These are phyloP conservation scores for Clarias magur DNA, from an alignment of 2,113 vertebrate species.

Conservation along the genomic window DNA sequence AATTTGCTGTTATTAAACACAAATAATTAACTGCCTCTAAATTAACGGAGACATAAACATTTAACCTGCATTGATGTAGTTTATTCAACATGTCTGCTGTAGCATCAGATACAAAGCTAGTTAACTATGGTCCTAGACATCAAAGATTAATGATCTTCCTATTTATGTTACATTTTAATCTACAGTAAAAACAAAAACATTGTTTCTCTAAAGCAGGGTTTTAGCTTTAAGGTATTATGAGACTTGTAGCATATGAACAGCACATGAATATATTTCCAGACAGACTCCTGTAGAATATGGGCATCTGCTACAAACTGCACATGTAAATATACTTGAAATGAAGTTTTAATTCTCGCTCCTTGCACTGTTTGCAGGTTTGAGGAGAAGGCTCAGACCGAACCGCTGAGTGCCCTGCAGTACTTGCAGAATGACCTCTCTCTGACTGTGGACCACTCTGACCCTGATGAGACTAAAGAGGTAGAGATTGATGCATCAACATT, in stretches of 20 bases:
- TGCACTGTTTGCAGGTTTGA: slow-evolving; percentile 82
- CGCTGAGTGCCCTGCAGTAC: slow-evolving; percentile 92
- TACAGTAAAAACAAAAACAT: not conserved
- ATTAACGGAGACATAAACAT: not conserved
- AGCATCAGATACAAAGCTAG: not conserved
- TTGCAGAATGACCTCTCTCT: slow-evolving; percentile 95
- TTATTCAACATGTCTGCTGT: not conserved
- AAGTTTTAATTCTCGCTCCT: not conserved
- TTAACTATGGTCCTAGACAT: not conserved
- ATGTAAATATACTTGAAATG: not conserved
- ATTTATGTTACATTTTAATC: not conserved
- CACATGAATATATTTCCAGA: not conserved
- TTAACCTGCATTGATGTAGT: not conserved
- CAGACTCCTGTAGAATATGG: not conserved
- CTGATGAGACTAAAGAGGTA: slow-evolving; percentile 97
- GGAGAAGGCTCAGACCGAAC: slow-evolving; percentile 95
- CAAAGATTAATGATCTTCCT: not conserved
- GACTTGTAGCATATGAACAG: not conserved
- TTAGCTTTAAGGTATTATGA: not conserved
- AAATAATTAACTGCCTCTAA: not conserved
- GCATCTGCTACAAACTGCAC: not conserved
- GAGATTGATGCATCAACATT: not conserved
- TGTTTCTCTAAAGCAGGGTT: not conserved
- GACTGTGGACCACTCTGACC: slow-evolving; percentile 97
- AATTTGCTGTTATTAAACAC: not conserved